Evolutionary conservation across 1,140 invertebrate genomes (phyloP), one percentile per base, ranked within the genome.

Genomic region (Pollicipes pollicipes): DNA sequence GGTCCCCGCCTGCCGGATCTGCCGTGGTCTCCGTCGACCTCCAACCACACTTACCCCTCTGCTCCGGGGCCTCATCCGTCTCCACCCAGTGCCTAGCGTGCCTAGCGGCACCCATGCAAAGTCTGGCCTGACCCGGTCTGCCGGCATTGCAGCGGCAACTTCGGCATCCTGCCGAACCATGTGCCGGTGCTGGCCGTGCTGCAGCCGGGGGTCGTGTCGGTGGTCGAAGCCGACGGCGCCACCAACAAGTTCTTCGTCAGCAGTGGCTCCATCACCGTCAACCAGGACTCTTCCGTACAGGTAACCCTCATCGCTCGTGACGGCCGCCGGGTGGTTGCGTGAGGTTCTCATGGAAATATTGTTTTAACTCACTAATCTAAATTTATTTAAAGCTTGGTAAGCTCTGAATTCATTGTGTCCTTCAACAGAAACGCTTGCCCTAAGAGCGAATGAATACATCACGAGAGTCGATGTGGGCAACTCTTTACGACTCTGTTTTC

Each of bases 151-250:
- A 64, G 90, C 77, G 95, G 96, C 69, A 84, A 86, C 69, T 97
- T 99, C 82, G 97, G 97, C 88, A 97, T 99, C 79, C 82, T 99
- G 69, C 91, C 96, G 1, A 90, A 95, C 77, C 97, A 99, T 80
- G 97, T 99, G 68, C 96, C 97, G 30, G 93, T 91, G 29, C 80
- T 99, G 72, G 96, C 95, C 77, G 93, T 98, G 10, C 80, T 99
- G 0, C 95, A 95, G 81, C 96, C 97, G 68, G 97, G 97, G 66
- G 88, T 99, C 70, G 88, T 99, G 0, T 90, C 91, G 72, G 94
- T 99, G 8, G 88, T 85, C 76, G 95, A 98, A 82, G 85, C 89
- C 75, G 89, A 93, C 78, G 93, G 93, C 68, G 83, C 84, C 71
- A 79, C 85, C 0, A 93, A 89, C 77, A 96, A 95, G 82, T 90